phyloP scores from a whole-genome alignment of 2,888 invertebrate species.

The Alentia gelatinosa region DNA sequence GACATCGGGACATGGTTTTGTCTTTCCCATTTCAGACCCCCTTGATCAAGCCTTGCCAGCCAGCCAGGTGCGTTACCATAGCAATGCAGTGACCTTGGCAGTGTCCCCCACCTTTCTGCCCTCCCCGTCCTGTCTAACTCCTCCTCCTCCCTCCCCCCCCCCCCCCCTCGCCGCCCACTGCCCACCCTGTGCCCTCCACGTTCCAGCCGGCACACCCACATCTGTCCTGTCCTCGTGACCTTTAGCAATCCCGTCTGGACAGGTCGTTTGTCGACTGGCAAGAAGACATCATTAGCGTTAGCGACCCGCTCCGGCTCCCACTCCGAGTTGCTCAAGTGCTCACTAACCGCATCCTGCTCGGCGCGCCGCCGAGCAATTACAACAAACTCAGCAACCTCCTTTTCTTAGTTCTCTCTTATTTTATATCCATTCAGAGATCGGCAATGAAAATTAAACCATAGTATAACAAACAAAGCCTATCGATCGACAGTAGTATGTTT shows the following conservation, averaged over 20 bases:
- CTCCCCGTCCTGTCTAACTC: background rate
- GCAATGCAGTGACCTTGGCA: constrained; percentile 25
- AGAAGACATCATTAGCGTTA: constrained; percentile 29
- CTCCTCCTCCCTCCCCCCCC: background rate
- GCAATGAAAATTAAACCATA: no score
- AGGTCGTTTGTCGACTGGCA: constrained; percentile 17
- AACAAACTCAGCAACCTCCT: no score
- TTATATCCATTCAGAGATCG: no score
- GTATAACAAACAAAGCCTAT: no score
- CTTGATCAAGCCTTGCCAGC: constrained; percentile 51
- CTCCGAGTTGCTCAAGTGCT: background rate
- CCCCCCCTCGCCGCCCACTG: background rate
- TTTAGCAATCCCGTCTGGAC: background rate
- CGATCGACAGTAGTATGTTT: no score
- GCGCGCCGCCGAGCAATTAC: no score
- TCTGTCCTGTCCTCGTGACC: background rate
- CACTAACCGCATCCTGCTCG: no score
- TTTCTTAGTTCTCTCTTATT: no score
- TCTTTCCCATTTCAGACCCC: constrained; percentile 49
- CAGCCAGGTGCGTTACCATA: constrained; percentile 35
- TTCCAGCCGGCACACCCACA: background rate
- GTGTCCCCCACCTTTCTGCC: no score
- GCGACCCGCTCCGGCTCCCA: background rate
- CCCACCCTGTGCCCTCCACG: no score
- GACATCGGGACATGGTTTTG: constrained; percentile 37